Percentiles rank a stretch among this genome's conserved stretches.
phyloP scores from a whole-genome alignment of 1,140 invertebrate species.

The Muscidifurax raptorellus region DNA sequence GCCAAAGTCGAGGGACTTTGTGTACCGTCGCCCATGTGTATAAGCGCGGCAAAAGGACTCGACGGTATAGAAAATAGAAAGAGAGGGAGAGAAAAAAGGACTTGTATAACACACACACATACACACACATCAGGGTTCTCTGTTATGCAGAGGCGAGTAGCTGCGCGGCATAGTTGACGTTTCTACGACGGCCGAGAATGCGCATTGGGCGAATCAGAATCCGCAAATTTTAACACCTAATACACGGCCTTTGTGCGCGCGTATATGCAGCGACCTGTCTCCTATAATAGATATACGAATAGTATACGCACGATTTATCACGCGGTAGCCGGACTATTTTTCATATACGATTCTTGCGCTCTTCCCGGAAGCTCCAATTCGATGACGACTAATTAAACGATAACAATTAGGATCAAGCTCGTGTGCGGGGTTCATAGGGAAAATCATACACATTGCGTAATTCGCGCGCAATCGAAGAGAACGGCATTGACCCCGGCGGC shows the following conservation, averaged over 20 bases:
- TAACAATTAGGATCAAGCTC: no score
- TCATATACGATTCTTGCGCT: no score
- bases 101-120: slow-evolving; percentile 6
- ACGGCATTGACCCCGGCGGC: no score
- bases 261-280: not conserved
- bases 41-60: not conserved
- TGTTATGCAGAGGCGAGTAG: not conserved
- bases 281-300: not conserved
- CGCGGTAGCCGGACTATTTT: not conserved
- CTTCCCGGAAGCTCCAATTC: not conserved
- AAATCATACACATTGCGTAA: not conserved
- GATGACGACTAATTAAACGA: no score
- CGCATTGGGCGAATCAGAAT: slow-evolving; percentile 18
- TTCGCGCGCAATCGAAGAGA: not conserved
- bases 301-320: not conserved
- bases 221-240: slow-evolving; percentile 35
- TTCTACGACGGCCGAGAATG: slow-evolving; percentile 16
- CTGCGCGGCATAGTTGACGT: slow-evolving; percentile 26
- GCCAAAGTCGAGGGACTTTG: slow-evolving; percentile 36
- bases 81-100: not conserved
- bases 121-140: no score
- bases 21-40: not conserved
- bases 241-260: not conserved
- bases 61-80: not conserved
- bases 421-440: not conserved